phyloP scores from a whole-genome alignment of 92 coral and sea anemone genomes.

The Galaxea fascicularis region DNA sequence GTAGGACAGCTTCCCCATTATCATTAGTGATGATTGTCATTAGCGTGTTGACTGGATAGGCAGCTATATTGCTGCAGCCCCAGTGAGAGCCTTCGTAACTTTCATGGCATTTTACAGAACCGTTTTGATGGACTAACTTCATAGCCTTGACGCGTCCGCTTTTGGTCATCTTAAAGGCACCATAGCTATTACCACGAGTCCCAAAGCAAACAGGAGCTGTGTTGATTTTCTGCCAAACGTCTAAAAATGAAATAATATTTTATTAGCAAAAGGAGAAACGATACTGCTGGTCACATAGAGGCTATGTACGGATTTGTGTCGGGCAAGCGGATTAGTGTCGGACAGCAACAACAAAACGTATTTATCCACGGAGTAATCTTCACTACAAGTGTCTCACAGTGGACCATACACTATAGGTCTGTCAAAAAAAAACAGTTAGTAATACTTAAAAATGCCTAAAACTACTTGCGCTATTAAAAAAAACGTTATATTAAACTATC shows the following conservation, averaged over 20 bases:
- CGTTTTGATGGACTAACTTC: neutral
- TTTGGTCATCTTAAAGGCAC: neutral
- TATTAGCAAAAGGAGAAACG: no score
- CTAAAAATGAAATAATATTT: neutral
- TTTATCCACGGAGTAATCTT: no score
- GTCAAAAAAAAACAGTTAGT: no score
- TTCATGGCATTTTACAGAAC: neutral
- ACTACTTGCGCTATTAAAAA: no score
- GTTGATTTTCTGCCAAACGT: constrained; percentile 8
- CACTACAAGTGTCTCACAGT: no score
- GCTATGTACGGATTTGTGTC: no score
- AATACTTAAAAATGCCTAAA: no score
- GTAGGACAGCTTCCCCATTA: neutral
- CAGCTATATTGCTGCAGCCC: neutral
- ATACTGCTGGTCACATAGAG: no score
- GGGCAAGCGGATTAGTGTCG: no score
- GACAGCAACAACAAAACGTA: no score
- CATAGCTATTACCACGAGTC: neutral
- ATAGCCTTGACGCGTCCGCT: neutral
- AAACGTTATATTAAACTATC: no score
- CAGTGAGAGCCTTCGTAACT: neutral
- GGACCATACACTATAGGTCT: no score
- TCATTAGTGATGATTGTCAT: neutral
- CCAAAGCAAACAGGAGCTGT: constrained; percentile 2
- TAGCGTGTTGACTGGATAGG: neutral